Evolutionary conservation across 2,797 vertebrate genomes (phyloP).

Genomic region (Myotis findleyi): DNA sequence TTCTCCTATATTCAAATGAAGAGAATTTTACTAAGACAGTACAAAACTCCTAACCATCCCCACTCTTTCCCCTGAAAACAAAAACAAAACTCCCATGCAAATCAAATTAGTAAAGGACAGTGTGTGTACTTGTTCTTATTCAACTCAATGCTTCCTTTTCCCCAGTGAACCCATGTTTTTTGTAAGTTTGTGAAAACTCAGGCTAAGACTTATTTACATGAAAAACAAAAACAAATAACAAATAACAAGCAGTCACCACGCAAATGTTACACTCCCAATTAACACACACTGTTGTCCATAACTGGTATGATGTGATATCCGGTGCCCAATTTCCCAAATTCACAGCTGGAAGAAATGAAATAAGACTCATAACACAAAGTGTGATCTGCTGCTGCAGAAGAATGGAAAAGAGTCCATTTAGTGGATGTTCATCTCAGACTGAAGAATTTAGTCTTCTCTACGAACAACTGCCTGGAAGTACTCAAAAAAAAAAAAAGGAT

Average conservation of each 20-base stretch:
- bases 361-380: background rate
- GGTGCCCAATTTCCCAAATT: background rate
- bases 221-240: background rate
- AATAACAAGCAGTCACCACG: background rate
- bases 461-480: constrained; percentile 58
- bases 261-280: constrained; percentile 40
- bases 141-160: background rate
- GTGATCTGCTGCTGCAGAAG: background rate
- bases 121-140: background rate
- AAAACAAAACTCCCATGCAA: background rate
- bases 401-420: constrained; percentile 11
- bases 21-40: constrained; percentile 18
- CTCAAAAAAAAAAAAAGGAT: constrained; percentile 26
- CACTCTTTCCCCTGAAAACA: background rate
- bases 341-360: constrained; percentile 38
- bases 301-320: background rate
- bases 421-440: background rate
- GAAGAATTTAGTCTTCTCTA: constrained; percentile 36
- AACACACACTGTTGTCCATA: constrained; percentile 10
- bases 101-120: constrained; percentile 53
- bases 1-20: constrained; percentile 61
- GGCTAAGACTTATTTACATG: constrained; percentile 41
- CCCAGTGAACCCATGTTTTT: constrained; percentile 6
- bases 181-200: background rate
- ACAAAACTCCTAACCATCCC: background rate